Evolutionary conservation across 2,888 invertebrate genomes (phyloP).

Genomic region (Volucella zonaria): DNA sequence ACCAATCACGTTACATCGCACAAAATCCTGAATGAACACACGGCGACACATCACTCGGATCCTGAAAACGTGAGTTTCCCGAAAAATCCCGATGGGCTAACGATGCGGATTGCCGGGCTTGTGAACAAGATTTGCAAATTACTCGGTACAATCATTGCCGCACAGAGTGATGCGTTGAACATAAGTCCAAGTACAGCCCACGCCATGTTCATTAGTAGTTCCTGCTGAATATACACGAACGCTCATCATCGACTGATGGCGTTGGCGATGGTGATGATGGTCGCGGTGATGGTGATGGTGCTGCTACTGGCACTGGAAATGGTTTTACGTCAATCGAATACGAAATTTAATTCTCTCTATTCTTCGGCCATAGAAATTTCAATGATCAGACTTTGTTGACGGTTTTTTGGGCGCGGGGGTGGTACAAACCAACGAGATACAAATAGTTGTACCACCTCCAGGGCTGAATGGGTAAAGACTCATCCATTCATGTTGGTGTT

Average conservation of each 20-base stretch:
- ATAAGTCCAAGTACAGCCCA: conserved; percentile 46
- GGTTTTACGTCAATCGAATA: conserved; percentile 67
- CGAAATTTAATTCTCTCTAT: conserved; percentile 55
- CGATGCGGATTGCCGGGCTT: not conserved
- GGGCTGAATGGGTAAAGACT: conserved; percentile 10
- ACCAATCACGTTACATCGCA: too few relatives aligned
- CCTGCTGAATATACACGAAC: conserved; percentile 24
- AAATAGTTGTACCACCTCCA: not conserved
- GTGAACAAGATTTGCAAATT: conserved; percentile 58
- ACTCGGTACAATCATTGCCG: conserved; percentile 22
- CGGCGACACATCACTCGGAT: too few relatives aligned
- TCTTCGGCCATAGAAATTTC: conserved; percentile 58
- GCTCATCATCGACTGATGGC: conserved; percentile 2
- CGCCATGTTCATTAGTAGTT: conserved; percentile 62
- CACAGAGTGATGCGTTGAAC: conserved; percentile 30
- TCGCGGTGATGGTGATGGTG: not conserved
- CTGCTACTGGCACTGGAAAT: conserved; percentile 41
- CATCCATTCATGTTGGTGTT: conserved; percentile 29
- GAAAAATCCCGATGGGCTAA: not conserved
- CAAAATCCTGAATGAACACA: too few relatives aligned
- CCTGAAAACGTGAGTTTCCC: too few relatives aligned
- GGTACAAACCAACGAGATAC: not conserved
- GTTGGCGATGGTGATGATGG: conserved; percentile 37
- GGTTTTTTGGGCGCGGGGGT: conserved; percentile 4
- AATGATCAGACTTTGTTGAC: conserved; percentile 50